Evolutionary conservation across 2,888 invertebrate species (phyloP), one percentile per base, ranked within the genome.

Genomic region (Dryobota labecula): DNA sequence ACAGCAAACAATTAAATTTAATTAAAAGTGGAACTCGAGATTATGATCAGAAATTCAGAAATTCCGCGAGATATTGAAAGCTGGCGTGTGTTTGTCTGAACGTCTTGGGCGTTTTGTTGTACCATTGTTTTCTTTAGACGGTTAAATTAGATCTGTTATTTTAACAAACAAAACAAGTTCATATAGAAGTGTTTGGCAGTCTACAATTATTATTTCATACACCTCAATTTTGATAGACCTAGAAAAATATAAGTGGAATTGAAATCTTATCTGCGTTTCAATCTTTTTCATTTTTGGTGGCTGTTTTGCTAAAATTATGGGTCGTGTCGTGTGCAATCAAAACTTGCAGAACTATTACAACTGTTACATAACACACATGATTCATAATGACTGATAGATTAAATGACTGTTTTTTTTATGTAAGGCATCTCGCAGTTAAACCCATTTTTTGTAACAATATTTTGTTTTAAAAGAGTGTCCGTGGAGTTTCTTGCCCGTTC

Each of bases 1-100:
- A 68, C 47, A 47, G 68, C 20, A 58, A 63, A 83, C 58, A 69
- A 71, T 83, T 75, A 73, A 75, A 83, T 60, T 57, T 79, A 83
- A 83, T 83, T 79, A 68, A 83, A 76, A 66, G 27, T 70, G 49
- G 56, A 76, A 64, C 45, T 69, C 41, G 18, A 60, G 78, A 78
- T 84, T 66, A 54, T 56, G 18, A 75, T 72, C 75, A 45, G 53
- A 69, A 73, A 68, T 65, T 43, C 36, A 51, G 13, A 65, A 77
- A 65, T 56, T 58, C 38, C 38, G 3, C 6, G 24, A 53, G n/a
- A 60, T 54, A 30, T 62, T 53, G 27, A 18, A 30, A 41, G 13
- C 7, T 24, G 51, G 20, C 11, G 38, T 13, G 24, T 73, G 45
- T 71, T 0, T 64, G 73, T 70, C 38, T 62, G 61, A 70, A 49